phyloP scores from a whole-genome alignment of 2,797 vertebrate species.

The Otolemur crassicaudatus region DNA sequence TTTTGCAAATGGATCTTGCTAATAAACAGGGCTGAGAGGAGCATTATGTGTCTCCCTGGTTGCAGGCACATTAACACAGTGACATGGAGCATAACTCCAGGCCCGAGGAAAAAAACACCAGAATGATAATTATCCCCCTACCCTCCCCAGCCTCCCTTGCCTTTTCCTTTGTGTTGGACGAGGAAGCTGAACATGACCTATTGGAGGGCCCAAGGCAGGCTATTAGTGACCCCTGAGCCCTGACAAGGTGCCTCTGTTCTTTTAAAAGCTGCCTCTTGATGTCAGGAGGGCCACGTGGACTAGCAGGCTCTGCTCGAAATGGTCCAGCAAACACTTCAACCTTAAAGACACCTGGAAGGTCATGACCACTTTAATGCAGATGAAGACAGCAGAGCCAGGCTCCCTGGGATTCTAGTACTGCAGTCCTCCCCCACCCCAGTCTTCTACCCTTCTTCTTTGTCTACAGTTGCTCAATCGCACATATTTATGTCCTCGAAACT shows the following conservation, averaged over 20 bases:
- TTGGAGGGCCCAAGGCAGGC: conserved; percentile 93
- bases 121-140: conserved; percentile 94
- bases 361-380: conserved; percentile 90
- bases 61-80: conserved; percentile 94
- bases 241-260: conserved; percentile 93
- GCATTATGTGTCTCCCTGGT: conserved; percentile 94
- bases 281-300: conserved; percentile 91
- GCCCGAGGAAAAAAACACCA: conserved; percentile 87
- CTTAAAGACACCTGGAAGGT: conserved; percentile 96
- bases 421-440: conserved; percentile 66
- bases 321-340: conserved; percentile 93
- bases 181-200: conserved; percentile 91
- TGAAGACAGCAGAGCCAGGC: conserved; percentile 87
- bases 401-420: conserved; percentile 84
- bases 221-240: conserved; percentile 97
- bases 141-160: conserved; percentile 84
- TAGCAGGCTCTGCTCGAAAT: conserved; percentile 89
- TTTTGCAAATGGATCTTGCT: conserved; percentile 97
- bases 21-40: conserved; percentile 96
- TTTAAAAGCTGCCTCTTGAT: conserved; percentile 91
- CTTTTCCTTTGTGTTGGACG: conserved; percentile 88
- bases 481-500: not conserved
- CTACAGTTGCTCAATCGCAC: not conserved
- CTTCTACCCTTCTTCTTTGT: conserved; percentile 58
- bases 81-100: conserved; percentile 95